These are phyloP conservation scores for Melieria picta DNA, from an alignment of 2,888 invertebrate species.

Conservation along the genomic window DNA sequence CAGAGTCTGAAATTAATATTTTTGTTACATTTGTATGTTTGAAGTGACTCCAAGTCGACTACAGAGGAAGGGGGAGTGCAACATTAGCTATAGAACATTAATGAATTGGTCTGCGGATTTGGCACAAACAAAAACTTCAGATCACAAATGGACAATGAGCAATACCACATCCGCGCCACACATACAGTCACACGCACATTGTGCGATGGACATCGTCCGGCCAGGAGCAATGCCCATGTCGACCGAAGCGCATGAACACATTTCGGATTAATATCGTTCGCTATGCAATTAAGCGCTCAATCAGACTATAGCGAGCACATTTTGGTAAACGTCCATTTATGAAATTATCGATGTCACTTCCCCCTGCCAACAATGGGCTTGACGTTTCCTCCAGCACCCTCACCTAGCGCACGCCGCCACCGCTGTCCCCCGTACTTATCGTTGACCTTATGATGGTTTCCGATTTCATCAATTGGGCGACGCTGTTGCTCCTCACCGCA, in stretches of 20 bases:
- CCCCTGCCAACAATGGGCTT: neutral
- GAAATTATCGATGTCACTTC: constrained; percentile 28
- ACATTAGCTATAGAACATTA: constrained; percentile 24
- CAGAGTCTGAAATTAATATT: constrained; percentile 27
- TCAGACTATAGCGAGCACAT: constrained; percentile 13
- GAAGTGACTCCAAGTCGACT: too few species aligned
- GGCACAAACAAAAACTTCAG: constrained; percentile 24
- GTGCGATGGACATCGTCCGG: neutral
- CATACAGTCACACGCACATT: neutral
- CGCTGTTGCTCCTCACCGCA: neutral
- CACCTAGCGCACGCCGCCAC: neutral
- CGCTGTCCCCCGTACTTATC: neutral
- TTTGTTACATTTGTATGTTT: neutral
- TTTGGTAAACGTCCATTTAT: constrained; percentile 34
- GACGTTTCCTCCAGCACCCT: neutral
- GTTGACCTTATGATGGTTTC: constrained; percentile 29
- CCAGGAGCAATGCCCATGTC: constrained; percentile 15
- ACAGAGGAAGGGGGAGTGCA: neutral
- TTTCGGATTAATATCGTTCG: constrained; percentile 23
- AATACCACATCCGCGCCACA: constrained; percentile 1
- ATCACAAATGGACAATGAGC: constrained; percentile 18
- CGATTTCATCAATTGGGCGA: constrained; percentile 30
- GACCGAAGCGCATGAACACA: constrained; percentile 22
- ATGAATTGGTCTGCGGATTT: constrained; percentile 33
- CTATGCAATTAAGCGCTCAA: constrained; percentile 31